Evolutionary conservation across 2,888 invertebrate genomes (phyloP), one percentile per base, ranked within the genome.

Genomic region (Drosophila buzzatii): DNA sequence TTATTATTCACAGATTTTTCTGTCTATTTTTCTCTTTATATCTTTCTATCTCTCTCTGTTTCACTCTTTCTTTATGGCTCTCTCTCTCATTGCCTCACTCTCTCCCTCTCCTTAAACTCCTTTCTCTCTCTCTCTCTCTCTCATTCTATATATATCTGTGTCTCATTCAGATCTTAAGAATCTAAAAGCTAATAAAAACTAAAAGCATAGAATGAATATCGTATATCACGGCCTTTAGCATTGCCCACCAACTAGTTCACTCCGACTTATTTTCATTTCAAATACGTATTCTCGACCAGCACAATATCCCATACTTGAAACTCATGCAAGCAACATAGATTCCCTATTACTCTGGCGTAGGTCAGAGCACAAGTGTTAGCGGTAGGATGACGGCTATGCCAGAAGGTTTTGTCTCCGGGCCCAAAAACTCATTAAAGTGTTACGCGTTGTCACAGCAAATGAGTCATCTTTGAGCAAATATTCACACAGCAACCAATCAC

Each of bases 391-490:
- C 2, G 7, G 33, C 16, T 8, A 2, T 5, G 37, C 52, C 16
- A 14, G 9, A 33, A 23, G 53, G 12, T 12, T 55, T 55, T 55
- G 20, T 57, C 16, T 33, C 23, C 63, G 63, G 65, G 57, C 57
- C 64, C 62, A 57, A 76, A 77, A 81, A 76, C 81, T 78, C 81
- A 83, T 83, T 83, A 79, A 77, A 81, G 66, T 58, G 64, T 72
- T 81, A 80, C 75, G 81, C 82, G 80, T 62, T 70, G 65, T 61
- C 70, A 53, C 75, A 69, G 75, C 77, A 79, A 83, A 86, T 83
- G 81, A 84, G 73, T 81, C 86, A 84, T 79, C 73, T 62, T 57
- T 67, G 59, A 27, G 53, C 59, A 66, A 78, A 80, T 67, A 68
- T 52, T 27, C 45, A 69, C 37, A 72, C 37, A 73, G 37, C 44